Percentiles rank a stretch among this genome's conserved stretches.
These are phyloP conservation scores for Potamarius usumacintae DNA, from an alignment of 2,113 vertebrate species.

Conservation along the genomic window DNA sequence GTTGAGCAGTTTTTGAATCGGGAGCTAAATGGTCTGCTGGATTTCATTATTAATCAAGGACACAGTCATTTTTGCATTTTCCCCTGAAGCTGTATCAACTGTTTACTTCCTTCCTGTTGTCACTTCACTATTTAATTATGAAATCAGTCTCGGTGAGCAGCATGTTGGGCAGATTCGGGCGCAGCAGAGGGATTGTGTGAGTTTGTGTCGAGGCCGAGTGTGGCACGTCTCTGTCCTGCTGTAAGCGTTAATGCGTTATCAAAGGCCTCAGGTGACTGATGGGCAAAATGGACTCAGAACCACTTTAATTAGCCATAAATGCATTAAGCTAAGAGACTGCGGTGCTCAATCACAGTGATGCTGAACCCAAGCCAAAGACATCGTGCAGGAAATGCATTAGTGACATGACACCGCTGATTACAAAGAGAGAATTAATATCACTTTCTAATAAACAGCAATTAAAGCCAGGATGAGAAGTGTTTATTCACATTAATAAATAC, in stretches of 20 bases:
- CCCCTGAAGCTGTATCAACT: neutral
- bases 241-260: neutral
- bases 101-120: neutral
- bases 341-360: slow-evolving; percentile 3
- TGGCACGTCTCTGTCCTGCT: neutral
- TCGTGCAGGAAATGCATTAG: neutral
- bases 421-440: slow-evolving; percentile 14
- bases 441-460: neutral
- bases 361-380: slow-evolving; percentile 6
- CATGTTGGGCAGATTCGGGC: neutral
- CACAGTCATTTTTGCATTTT: neutral
- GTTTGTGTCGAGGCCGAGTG: neutral
- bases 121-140: neutral
- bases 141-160: neutral
- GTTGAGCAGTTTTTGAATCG: neutral
- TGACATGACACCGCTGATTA: neutral
- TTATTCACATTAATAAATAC: neutral
- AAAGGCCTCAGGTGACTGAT: slow-evolving; percentile 30
- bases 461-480: neutral
- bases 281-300: slow-evolving; percentile 16
- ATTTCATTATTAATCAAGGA: neutral
- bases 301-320: slow-evolving; percentile 35
- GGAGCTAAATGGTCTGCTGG: neutral
- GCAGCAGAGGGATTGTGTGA: neutral
- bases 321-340: slow-evolving; percentile 28